Evolutionary conservation across 2,797 vertebrate species (phyloP).

Genomic region (Urocyon cinereoargenteus): DNA sequence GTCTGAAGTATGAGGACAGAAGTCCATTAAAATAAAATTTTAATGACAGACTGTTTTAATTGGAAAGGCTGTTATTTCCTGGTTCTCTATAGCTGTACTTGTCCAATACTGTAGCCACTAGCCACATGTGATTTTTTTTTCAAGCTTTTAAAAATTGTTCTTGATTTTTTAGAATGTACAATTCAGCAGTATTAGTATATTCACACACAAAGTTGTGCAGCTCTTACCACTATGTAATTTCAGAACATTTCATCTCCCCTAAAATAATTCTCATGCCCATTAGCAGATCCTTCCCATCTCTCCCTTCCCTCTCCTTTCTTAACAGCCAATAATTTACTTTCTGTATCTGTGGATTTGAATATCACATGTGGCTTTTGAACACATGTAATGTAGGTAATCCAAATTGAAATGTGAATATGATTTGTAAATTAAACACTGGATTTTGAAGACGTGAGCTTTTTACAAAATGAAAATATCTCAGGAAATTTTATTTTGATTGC

Average conservation of each 20-base stretch:
- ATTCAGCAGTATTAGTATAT: background rate
- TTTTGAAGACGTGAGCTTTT: background rate
- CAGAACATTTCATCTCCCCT: background rate
- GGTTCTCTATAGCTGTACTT: background rate
- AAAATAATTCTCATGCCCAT: background rate
- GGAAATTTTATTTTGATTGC: background rate
- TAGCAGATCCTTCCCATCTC: background rate
- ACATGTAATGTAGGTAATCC: background rate
- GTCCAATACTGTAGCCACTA: background rate
- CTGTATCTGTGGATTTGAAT: background rate
- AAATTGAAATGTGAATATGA: background rate
- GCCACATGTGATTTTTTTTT: background rate
- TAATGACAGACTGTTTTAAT: background rate
- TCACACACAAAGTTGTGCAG: background rate
- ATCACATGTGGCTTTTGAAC: background rate
- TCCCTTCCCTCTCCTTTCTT: background rate
- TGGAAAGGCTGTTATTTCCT: background rate
- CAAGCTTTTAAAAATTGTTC: background rate
- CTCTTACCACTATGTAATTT: background rate
- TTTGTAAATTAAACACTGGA: background rate
- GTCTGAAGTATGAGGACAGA: background rate
- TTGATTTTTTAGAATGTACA: background rate
- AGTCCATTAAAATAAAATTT: slow-evolving; percentile 28
- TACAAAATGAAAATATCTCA: background rate
- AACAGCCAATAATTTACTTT: background rate